phyloP scores from a whole-genome alignment of 2,797 vertebrate genomes.

The Otolemur crassicaudatus region DNA sequence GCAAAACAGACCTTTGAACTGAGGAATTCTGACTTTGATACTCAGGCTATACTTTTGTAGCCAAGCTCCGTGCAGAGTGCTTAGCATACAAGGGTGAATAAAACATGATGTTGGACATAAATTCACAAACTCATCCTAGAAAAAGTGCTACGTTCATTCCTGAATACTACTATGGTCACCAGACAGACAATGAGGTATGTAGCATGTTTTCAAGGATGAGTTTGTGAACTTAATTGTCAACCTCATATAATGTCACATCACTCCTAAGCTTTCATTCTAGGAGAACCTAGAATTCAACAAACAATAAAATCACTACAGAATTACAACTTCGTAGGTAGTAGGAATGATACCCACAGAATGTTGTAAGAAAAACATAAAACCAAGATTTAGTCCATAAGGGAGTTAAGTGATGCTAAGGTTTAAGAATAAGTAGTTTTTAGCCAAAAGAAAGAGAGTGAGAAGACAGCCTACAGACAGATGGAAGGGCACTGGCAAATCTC shows the following conservation, averaged over 20 bases:
- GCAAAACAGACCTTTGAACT: neutral
- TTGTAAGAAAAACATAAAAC: neutral
- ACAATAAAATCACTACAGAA: neutral
- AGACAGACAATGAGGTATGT: no score
- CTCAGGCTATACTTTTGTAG: no score
- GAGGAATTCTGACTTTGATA: neutral
- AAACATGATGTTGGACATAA: neutral
- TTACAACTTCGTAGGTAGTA: neutral
- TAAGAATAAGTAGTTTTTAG: neutral
- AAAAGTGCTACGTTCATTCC: no score
- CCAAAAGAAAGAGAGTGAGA: neutral
- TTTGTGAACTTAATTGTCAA: no score
- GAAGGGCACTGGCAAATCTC: neutral
- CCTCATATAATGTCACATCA: accelerated
- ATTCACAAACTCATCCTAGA: no score
- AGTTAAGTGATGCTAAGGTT: neutral
- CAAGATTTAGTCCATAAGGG: neutral
- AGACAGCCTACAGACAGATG: neutral
- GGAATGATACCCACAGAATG: neutral
- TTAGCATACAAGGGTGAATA: neutral
- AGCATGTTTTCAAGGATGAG: no score
- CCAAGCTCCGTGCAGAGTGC: accelerated
- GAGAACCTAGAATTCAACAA: neutral
- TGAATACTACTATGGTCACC: no score
- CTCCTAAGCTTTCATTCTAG: neutral